phyloP scores from a whole-genome alignment of 2,797 vertebrate species.

The Myotis vivesi region DNA sequence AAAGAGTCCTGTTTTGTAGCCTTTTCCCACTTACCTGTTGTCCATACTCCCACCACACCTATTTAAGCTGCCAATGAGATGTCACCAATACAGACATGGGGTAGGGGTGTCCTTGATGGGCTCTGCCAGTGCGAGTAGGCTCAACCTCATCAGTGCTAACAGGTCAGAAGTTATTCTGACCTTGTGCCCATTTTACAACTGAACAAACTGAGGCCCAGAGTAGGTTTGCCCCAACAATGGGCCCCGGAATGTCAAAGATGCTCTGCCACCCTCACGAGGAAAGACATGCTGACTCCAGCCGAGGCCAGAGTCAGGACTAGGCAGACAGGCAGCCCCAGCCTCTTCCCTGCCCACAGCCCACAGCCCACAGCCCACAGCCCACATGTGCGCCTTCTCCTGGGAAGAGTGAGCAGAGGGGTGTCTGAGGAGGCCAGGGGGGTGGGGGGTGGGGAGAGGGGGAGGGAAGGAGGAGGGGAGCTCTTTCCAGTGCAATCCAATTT shows the following conservation, averaged over 20 bases:
- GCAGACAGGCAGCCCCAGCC: background rate
- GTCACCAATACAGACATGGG: background rate
- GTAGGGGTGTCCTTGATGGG: background rate
- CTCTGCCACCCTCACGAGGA: accelerated
- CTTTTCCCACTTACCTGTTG: background rate
- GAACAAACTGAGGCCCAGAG: background rate
- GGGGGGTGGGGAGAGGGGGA: no score
- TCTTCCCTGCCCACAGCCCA: accelerated
- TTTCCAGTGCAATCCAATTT: no score
- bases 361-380: accelerated
- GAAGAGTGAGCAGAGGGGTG: background rate
- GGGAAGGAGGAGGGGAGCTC: no score
- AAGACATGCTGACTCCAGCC: background rate
- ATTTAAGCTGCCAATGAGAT: background rate
- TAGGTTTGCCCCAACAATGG: background rate
- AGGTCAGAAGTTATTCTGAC: background rate
- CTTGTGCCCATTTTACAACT: background rate
- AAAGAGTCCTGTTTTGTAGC: background rate
- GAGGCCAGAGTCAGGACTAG: background rate
- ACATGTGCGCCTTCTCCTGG: background rate
- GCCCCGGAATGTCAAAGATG: background rate
- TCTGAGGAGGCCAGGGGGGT: background rate
- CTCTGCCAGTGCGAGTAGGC: background rate
- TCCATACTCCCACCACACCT: background rate
- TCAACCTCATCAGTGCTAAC: background rate